phyloP scores from a whole-genome alignment of 92 coral and sea anemone genomes.

The Micromussa lordhowensis region DNA sequence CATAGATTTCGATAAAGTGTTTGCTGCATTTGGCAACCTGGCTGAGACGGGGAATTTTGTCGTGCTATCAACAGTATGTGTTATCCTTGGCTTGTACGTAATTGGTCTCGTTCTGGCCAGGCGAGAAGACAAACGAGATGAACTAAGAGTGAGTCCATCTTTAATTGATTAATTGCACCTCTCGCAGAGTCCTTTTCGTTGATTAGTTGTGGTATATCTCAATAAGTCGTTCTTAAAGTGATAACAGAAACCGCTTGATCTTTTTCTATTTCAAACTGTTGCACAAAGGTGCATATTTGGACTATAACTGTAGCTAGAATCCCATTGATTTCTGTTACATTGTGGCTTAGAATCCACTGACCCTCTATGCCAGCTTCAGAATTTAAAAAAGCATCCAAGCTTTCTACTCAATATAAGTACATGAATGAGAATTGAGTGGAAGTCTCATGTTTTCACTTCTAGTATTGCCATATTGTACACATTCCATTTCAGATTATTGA shows the following conservation, averaged over 20 bases:
- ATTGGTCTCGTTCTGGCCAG: slow-evolving; percentile 72
- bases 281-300: neutral
- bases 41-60: slow-evolving; percentile 88
- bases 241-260: neutral
- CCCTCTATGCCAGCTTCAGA: too few species aligned
- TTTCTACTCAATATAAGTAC: too few species aligned
- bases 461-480: too few species aligned
- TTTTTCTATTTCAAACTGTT: neutral
- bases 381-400: too few species aligned
- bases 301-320: neutral
- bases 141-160: slow-evolving; percentile 55
- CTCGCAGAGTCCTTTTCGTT: neutral
- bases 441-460: too few species aligned
- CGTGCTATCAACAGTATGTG: slow-evolving; percentile 76
- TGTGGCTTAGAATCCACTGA: too few species aligned
- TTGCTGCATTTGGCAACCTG: slow-evolving; percentile 84
- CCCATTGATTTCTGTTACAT: too few species aligned
- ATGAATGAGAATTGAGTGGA: too few species aligned
- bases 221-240: neutral
- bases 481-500: too few species aligned
- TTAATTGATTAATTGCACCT: neutral
- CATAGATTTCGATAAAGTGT: slow-evolving; percentile 91
- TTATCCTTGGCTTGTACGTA: slow-evolving; percentile 64
- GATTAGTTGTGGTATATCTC: neutral
- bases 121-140: slow-evolving; percentile 79